A percentile compares a stretch with the other conserved stretches of the same genome.
phyloP scores from a whole-genome alignment of 2,113 vertebrate species.

The Numenius arquata region DNA sequence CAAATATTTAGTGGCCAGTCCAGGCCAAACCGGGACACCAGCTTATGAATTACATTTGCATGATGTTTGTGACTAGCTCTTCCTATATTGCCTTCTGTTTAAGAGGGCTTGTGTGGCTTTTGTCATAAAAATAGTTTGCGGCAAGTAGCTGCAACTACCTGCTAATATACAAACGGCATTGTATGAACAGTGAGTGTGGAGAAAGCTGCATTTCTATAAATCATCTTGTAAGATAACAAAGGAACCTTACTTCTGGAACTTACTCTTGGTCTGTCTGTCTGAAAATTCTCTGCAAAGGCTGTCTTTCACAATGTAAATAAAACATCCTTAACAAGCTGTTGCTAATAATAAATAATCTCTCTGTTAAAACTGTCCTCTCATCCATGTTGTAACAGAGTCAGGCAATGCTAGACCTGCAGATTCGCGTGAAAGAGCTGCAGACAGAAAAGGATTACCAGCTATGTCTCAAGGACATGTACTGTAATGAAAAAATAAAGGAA shows the following conservation, averaged over 20 bases:
- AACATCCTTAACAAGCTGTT: background rate
- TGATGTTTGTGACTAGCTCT: background rate
- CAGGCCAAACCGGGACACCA: background rate
- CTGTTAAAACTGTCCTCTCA: background rate
- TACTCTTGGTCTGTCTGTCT: background rate
- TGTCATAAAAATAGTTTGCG: background rate
- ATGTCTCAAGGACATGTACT: constrained; percentile 87
- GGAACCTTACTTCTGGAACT: background rate
- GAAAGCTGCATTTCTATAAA: background rate
- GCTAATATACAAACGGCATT: background rate
- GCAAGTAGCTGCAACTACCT: background rate
- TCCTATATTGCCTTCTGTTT: background rate
- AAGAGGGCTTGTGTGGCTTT: background rate
- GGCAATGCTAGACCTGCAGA: constrained; percentile 85
- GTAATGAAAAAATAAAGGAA: constrained; percentile 87
- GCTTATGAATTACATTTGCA: background rate
- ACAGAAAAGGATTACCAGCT: constrained; percentile 91
- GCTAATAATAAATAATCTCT: background rate
- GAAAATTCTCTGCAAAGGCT: background rate
- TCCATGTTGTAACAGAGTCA: constrained; percentile 75
- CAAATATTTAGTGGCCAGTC: background rate
- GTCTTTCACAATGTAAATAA: background rate
- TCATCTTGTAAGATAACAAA: background rate
- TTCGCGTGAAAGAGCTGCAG: constrained; percentile 85
- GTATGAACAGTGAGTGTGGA: background rate